Conservation (phyloP, 2,797 vertebrate genomes). For the Sebastes diaconus region DNA sequence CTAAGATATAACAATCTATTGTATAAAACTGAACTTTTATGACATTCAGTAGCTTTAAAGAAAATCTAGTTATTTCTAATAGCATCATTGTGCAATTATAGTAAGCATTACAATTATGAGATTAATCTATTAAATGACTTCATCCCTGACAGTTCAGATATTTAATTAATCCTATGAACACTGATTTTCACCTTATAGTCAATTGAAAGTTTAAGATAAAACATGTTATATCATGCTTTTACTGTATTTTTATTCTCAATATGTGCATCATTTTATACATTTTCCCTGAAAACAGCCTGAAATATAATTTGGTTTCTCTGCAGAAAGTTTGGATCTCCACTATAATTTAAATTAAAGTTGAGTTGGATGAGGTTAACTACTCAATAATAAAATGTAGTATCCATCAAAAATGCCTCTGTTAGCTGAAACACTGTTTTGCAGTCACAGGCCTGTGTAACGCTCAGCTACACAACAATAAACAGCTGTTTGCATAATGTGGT, state of each 20-base stretch:
- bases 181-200: not conserved
- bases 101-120: no score
- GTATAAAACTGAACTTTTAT: not conserved
- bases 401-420: rapidly evolving
- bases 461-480: not conserved
- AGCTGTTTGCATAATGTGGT: no score
- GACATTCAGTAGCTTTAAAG: not conserved
- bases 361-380: not conserved
- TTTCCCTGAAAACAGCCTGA: not conserved
- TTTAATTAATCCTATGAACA: not conserved
- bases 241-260: not conserved
- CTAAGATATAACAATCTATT: not conserved
- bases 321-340: not conserved
- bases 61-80: not conserved
- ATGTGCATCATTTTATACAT: not conserved
- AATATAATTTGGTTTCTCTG: not conserved
- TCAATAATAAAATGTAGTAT: not conserved
- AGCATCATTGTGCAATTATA: not conserved
- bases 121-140: not conserved
- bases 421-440: not conserved
- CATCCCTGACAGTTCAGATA: not conserved
- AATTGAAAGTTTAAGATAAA: not conserved
- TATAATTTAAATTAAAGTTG: not conserved
- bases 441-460: not conserved
- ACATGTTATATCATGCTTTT: not conserved